Conservation (phyloP, 2,888 invertebrate species). For the Psylliodes chrysocephalus region DNA sequence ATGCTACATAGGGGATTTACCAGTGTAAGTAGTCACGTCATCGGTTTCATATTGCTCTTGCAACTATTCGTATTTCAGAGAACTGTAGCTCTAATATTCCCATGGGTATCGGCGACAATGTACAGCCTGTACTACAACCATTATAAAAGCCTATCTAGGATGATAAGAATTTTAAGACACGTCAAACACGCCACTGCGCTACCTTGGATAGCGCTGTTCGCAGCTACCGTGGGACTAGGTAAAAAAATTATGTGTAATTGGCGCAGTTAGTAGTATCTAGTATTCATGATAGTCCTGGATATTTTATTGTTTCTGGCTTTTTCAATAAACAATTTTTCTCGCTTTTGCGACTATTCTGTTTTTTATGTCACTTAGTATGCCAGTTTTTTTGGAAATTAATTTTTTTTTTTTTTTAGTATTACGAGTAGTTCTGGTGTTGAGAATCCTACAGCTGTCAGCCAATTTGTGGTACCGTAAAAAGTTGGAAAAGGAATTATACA, state of each 20-base stretch:
- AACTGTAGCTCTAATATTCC: slow-evolving; percentile 52
- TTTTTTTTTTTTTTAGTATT: slow-evolving; percentile 48
- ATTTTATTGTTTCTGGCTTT: no score
- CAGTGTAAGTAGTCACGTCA: slow-evolving; percentile 45
- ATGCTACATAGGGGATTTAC: slow-evolving; percentile 55
- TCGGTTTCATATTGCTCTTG: background rate
- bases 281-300: no score
- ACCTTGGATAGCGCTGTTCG: slow-evolving; percentile 52
- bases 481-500: slow-evolving; percentile 54
- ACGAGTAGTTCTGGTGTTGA: slow-evolving; percentile 51
- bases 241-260: no score
- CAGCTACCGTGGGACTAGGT: slow-evolving; percentile 46
- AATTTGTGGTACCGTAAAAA: slow-evolving; percentile 58
- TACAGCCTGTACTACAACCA: slow-evolving; percentile 58
- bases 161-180: slow-evolving; percentile 50
- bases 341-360: no score
- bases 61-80: slow-evolving; percentile 40
- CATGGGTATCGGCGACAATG: slow-evolving; percentile 55
- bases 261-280: no score
- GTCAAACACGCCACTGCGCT: slow-evolving; percentile 47
- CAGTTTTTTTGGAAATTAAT: no score
- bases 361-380: no score
- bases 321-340: no score
- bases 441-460: slow-evolving; percentile 54
- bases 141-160: slow-evolving; percentile 52